Conservation (phyloP, 2,888 invertebrate genomes). For the Noctua comes region DNA sequence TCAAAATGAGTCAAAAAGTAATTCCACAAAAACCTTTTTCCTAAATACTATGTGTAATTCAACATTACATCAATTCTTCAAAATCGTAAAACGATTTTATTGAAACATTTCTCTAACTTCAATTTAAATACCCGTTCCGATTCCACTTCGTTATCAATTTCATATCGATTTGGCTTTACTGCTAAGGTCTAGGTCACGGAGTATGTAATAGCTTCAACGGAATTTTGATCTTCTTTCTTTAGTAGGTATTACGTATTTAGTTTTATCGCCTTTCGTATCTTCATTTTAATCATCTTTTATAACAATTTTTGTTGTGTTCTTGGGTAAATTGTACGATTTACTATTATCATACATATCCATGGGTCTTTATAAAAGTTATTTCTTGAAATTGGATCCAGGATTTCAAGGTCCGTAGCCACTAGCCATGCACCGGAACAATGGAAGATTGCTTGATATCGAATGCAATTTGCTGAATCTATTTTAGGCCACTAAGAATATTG, state of each 20-base stretch:
- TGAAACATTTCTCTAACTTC: constrained; percentile 25
- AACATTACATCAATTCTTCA: background rate
- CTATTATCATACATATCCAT: background rate
- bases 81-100: constrained; percentile 11
- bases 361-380: background rate
- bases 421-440: constrained; percentile 5
- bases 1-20: background rate
- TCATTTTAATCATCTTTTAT: background rate
- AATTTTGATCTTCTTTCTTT: constrained; percentile 25
- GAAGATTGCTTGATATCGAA: constrained; percentile 22
- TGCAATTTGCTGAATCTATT: constrained; percentile 14
- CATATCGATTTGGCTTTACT: constrained; percentile 58
- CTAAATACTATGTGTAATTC: background rate
- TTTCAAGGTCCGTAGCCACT: constrained; percentile 5
- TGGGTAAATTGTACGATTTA: background rate
- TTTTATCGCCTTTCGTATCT: background rate
- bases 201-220: constrained; percentile 33
- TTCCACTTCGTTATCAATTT: constrained; percentile 55
- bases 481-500: constrained; percentile 12
- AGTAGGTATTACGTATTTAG: background rate
- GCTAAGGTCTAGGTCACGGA: constrained; percentile 61
- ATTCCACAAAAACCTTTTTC: background rate
- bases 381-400: background rate
- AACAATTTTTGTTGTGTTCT: background rate
- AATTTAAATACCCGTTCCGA: constrained; percentile 35